Evolutionary conservation across 2,797 vertebrate genomes (phyloP).

Genomic region (Martes flavigula): DNA sequence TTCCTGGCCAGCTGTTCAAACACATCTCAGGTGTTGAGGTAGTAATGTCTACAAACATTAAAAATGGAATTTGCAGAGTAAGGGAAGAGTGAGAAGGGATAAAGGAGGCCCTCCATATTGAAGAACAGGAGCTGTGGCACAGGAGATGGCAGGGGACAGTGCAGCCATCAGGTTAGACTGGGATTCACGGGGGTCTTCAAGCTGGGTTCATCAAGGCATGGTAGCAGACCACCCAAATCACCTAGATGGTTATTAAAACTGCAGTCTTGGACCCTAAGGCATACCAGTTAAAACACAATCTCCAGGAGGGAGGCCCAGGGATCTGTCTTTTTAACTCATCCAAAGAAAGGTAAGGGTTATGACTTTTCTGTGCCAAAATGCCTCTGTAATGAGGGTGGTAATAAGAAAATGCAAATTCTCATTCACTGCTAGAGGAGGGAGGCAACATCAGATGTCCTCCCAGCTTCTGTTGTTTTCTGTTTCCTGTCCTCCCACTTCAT

Average conservation of each 20-base stretch:
- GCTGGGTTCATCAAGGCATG: neutral
- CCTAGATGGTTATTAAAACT: neutral
- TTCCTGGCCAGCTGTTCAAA: constrained; percentile 7
- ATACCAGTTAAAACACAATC: neutral
- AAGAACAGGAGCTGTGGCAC: neutral
- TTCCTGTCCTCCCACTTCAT: neutral
- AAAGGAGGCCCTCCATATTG: neutral
- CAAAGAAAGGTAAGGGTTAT: neutral
- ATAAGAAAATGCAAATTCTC: neutral
- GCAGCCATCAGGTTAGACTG: neutral
- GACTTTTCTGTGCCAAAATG: neutral
- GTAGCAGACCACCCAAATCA: neutral
- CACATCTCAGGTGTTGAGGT: neutral
- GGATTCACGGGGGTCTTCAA: neutral
- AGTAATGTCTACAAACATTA: neutral
- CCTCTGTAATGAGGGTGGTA: neutral
- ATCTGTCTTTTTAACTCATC: neutral
- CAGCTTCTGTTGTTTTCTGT: neutral
- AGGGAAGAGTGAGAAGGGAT: neutral
- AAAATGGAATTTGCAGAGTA: neutral
- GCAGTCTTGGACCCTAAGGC: neutral
- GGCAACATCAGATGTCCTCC: neutral
- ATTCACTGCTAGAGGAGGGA: neutral
- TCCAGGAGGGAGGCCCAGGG: neutral
- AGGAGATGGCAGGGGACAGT: neutral